phyloP scores from a whole-genome alignment of 2,113 vertebrate genomes.

The Ranitomeya variabilis region DNA sequence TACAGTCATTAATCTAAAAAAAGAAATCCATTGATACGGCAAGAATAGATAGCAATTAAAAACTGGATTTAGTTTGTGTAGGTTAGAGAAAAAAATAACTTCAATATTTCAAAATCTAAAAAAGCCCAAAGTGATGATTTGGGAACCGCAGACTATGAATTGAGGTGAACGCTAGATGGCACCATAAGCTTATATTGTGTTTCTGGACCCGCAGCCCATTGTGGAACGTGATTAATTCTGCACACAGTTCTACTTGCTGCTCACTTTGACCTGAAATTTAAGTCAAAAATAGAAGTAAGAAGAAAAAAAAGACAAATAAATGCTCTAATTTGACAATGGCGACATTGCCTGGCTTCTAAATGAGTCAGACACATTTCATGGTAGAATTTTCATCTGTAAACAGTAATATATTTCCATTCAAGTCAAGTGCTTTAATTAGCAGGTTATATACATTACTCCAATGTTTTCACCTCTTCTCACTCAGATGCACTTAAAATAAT shows the following conservation, averaged over 20 bases:
- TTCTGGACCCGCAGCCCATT: background rate
- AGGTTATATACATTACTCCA: slow-evolving; percentile 22
- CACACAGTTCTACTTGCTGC: background rate
- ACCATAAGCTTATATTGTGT: background rate
- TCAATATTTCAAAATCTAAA: background rate
- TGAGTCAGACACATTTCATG: background rate
- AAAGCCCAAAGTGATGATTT: background rate
- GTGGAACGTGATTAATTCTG: background rate
- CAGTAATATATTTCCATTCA: slow-evolving; percentile 11
- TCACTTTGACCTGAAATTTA: slow-evolving; percentile 48
- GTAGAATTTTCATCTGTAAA: background rate
- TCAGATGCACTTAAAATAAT: slow-evolving; percentile 22
- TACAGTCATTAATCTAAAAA: background rate
- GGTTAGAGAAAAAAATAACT: background rate
- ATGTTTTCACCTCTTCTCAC: slow-evolving; percentile 16
- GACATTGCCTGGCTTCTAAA: background rate
- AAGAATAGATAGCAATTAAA: background rate
- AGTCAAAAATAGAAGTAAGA: slow-evolving; percentile 4
- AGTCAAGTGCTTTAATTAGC: slow-evolving; percentile 21
- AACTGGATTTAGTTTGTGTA: background rate
- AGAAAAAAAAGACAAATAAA: slow-evolving; percentile 24
- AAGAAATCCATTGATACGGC: background rate
- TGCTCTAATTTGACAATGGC: slow-evolving; percentile 12
- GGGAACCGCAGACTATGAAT: background rate
- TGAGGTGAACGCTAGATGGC: slow-evolving; percentile 35